These are phyloP conservation scores for Macropus fuliginosus DNA, from an alignment of 2,797 vertebrate genomes.

Conservation along the genomic window DNA sequence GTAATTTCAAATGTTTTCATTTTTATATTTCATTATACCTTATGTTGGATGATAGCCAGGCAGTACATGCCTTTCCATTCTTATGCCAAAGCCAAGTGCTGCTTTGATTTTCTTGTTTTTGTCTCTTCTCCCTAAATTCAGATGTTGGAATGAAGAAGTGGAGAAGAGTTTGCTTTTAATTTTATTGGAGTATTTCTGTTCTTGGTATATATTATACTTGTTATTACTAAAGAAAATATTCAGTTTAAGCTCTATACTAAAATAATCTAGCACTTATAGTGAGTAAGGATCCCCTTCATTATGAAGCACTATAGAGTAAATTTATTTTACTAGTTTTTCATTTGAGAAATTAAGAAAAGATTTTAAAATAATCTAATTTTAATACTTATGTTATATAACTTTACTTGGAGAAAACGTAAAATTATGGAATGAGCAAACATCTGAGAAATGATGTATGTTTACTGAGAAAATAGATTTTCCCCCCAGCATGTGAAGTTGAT, in stretches of 20 bases:
- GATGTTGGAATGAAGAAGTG: background rate
- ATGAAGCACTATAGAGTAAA: constrained; percentile 21
- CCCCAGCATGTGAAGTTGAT: background rate
- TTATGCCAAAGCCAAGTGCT: constrained; percentile 7
- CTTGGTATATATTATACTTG: background rate
- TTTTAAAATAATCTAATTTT: constrained; percentile 38
- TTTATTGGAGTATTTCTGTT: constrained; percentile 61
- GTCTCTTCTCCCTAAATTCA: constrained; percentile 41
- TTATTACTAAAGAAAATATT: constrained; percentile 61
- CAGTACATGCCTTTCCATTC: background rate
- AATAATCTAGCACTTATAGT: constrained; percentile 36
- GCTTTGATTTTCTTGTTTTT: constrained; percentile 48
- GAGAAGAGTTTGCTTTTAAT: constrained; percentile 58
- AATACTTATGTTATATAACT: constrained; percentile 7
- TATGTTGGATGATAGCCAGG: constrained; percentile 17
- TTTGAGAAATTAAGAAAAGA: constrained; percentile 54
- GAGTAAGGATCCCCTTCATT: constrained; percentile 44
- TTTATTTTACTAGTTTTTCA: constrained; percentile 60
- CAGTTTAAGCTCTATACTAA: constrained; percentile 38
- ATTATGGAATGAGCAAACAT: constrained; percentile 15
- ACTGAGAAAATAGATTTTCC: background rate
- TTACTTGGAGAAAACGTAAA: constrained; percentile 27
- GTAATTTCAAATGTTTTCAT: background rate
- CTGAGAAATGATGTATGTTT: background rate
- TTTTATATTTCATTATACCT: background rate